phyloP scores from a whole-genome alignment of 2,797 vertebrate genomes.

The Xerus rutilus region DNA sequence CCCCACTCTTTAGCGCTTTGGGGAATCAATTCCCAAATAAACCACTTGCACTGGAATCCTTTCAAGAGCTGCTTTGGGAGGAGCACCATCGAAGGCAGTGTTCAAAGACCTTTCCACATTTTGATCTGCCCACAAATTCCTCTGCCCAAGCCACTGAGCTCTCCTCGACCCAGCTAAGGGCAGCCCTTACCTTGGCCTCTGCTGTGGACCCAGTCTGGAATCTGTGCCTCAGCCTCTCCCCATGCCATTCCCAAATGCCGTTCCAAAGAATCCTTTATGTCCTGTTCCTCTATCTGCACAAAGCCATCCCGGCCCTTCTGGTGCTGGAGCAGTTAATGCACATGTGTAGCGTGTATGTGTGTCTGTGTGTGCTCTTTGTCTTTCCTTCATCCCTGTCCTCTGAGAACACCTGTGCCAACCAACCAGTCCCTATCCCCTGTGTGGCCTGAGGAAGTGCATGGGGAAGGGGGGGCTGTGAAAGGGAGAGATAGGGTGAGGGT shows the following conservation, averaged over 20 bases:
- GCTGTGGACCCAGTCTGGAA: background rate
- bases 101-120: background rate
- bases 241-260: background rate
- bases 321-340: background rate
- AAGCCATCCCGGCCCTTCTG: background rate
- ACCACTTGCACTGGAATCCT: background rate
- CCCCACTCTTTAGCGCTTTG: background rate
- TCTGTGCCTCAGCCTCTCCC: background rate
- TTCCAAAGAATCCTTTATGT: background rate
- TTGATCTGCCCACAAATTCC: background rate
- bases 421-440: background rate
- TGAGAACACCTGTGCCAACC: background rate
- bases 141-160: background rate
- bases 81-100: background rate
- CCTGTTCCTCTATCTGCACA: background rate
- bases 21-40: background rate
- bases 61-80: background rate
- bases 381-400: background rate
- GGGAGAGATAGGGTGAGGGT: background rate
- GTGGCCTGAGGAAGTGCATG: background rate
- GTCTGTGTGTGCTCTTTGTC: rapidly evolving
- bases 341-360: background rate
- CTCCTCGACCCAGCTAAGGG: background rate
- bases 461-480: rapidly evolving
- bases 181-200: background rate